These are phyloP conservation scores for Miniopterus natalensis DNA, from an alignment of 2,113 vertebrate species.

Conservation along the genomic window DNA sequence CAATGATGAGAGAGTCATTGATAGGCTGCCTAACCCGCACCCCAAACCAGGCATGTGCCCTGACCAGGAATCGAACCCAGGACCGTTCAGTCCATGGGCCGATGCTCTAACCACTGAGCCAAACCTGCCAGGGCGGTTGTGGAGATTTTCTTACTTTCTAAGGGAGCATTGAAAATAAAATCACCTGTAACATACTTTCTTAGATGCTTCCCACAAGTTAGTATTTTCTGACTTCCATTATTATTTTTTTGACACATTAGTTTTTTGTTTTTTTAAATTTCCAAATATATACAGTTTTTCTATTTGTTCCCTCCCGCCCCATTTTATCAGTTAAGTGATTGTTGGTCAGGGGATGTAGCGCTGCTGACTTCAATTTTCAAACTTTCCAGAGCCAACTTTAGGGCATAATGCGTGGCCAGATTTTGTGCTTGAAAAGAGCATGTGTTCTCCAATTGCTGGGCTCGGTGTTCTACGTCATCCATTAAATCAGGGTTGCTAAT, in stretches of 20 bases:
- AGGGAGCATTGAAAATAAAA: background rate
- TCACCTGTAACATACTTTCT: background rate
- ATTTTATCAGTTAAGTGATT: background rate
- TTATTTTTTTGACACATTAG: conserved; percentile 11
- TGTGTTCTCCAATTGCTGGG: background rate
- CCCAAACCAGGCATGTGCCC: too few species aligned
- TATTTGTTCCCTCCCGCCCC: background rate
- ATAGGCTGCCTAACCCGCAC: too few species aligned
- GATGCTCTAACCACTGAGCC: too few species aligned
- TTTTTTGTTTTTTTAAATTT: background rate
- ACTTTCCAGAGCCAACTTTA: background rate
- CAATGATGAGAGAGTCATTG: too few species aligned
- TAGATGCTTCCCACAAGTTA: background rate
- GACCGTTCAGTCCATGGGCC: too few species aligned
- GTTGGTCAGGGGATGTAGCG: background rate
- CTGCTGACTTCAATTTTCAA: background rate
- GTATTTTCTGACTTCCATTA: conserved; percentile 27
- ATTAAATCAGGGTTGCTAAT: background rate
- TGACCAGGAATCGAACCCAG: too few species aligned
- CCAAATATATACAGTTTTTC: background rate
- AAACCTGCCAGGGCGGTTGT: background rate
- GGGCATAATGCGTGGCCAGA: too few species aligned
- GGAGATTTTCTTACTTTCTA: conserved; percentile 15
- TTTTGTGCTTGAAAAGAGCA: background rate
- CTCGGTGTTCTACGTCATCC: background rate